phyloP scores from a whole-genome alignment of 2,888 invertebrate species.

The Diadromus collaris region DNA sequence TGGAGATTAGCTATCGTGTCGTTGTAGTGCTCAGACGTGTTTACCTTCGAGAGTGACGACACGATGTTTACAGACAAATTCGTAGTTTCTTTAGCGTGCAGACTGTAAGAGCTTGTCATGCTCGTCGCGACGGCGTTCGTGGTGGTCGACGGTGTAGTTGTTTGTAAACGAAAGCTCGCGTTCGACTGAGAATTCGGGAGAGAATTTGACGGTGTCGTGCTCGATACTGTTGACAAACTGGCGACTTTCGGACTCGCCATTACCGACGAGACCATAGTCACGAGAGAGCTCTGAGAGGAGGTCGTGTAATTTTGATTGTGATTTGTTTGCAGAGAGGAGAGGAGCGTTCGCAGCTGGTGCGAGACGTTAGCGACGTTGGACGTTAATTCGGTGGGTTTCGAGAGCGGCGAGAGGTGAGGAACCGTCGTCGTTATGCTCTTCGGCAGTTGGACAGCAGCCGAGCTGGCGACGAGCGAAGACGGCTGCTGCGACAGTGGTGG shows the following conservation, averaged over 20 bases:
- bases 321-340: slow-evolving; percentile 85
- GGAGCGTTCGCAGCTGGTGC: slow-evolving; percentile 85
- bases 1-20: slow-evolving; percentile 76
- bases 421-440: slow-evolving; percentile 81
- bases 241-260: slow-evolving; percentile 78
- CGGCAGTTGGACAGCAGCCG: slow-evolving; percentile 75
- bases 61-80: slow-evolving; percentile 74
- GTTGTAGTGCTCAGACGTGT: slow-evolving; percentile 79
- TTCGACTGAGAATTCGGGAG: slow-evolving; percentile 62
- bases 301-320: slow-evolving; percentile 79
- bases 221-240: slow-evolving; percentile 73
- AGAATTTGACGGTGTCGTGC: slow-evolving; percentile 71
- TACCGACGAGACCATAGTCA: slow-evolving; percentile 81
- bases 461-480: slow-evolving; percentile 70
- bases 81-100: slow-evolving; percentile 66
- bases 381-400: slow-evolving; percentile 87
- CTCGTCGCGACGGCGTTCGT: slow-evolving; percentile 11
- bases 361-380: slow-evolving; percentile 88
- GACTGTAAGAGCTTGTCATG: slow-evolving; percentile 51
- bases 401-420: slow-evolving; percentile 87
- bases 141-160: slow-evolving; percentile 45
- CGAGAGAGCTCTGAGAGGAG: slow-evolving; percentile 79
- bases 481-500: slow-evolving; percentile 64
- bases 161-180: slow-evolving; percentile 64
- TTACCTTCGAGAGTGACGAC: slow-evolving; percentile 71